phyloP scores from a whole-genome alignment of 2,888 invertebrate genomes.

The Camptogramma bilineatum region DNA sequence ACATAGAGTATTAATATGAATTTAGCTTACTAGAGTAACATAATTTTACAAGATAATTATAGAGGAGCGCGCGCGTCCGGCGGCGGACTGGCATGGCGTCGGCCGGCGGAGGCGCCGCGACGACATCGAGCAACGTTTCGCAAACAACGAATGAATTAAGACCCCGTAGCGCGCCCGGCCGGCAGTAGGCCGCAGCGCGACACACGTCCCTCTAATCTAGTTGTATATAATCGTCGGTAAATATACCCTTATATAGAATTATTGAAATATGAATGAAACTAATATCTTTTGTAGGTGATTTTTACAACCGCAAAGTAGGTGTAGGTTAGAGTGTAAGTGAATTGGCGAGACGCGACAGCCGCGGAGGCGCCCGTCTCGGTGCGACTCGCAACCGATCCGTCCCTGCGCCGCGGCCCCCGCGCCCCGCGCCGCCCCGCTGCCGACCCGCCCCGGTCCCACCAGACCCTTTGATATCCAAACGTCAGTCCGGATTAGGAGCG shows the following conservation, averaged over 20 bases:
- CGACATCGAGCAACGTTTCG: conserved; percentile 83
- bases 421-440: conserved; percentile 44
- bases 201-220: conserved; percentile 79
- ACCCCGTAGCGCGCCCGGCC: conserved; percentile 75
- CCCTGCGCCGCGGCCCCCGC: conserved; percentile 67
- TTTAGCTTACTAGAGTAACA: conserved; percentile 80
- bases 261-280: conserved; percentile 84
- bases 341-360: conserved; percentile 77
- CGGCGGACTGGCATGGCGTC: conserved; percentile 38
- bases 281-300: conserved; percentile 87
- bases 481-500: not conserved
- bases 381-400: conserved; percentile 82
- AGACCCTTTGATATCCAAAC: not conserved
- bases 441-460: not conserved
- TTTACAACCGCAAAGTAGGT: conserved; percentile 85
- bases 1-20: conserved; percentile 84
- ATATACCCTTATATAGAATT: conserved; percentile 84
- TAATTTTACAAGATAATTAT: conserved; percentile 73
- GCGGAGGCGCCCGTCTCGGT: conserved; percentile 72
- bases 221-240: conserved; percentile 80
- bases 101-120: conserved; percentile 60
- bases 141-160: conserved; percentile 85
- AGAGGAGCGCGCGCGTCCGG: conserved; percentile 61
- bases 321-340: conserved; percentile 75
- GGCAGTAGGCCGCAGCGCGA: conserved; percentile 74